Evolutionary conservation across 2,113 vertebrate genomes (phyloP), one percentile per base, ranked within the genome.

Genomic region (Dromaius novaehollandiae): DNA sequence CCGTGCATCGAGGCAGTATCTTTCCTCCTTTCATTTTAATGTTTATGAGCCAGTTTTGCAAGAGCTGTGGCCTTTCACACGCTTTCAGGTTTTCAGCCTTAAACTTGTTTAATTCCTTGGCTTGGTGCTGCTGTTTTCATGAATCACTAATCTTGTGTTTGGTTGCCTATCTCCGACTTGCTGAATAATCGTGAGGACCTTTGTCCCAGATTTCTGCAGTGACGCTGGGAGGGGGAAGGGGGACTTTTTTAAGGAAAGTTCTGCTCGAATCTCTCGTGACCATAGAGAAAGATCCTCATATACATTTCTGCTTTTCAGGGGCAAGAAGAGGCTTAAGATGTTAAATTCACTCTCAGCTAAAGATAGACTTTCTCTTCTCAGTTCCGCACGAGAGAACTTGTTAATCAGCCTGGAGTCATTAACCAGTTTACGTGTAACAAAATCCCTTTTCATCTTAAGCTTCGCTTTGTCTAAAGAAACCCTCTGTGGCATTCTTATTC

Each of bases 31-130:
- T 55, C 63, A 50, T 81, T 50, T 83, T 60, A 84, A 77, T 63
- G 75, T 79, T 90, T 65, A 61, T 68, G 92, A 40, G 68, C 30
- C 77, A 93, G 81, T 98, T 98, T 97, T 61, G 4, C 82, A 98
- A 98, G 91, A 96, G 48, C 89, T 38, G 3, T 97, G 95, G n/a
- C 97, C 97, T 98, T 98, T 98, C 94, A 89, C 98, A 94, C 80
- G 96, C 88, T 98, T 96, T 55, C 80, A 96, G 94, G 94, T 96
- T 97, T 92, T 95, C 92, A n/a, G 74, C 88, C 76, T 95, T 95
- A 40, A 70, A 64, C 88, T 96, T 90, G 79, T 96, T 97, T 84
- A 56, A 66, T 93, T 86, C 86, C 32, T 93, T 95, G 88, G 34
- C 86, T 70, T 26, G 55, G 30, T 51, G 69, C 48, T 85, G 64